Evolutionary conservation across 35 echinoderm and acorn worm genomes (phyloP).

Genomic region (Nesometra sesokonis): DNA sequence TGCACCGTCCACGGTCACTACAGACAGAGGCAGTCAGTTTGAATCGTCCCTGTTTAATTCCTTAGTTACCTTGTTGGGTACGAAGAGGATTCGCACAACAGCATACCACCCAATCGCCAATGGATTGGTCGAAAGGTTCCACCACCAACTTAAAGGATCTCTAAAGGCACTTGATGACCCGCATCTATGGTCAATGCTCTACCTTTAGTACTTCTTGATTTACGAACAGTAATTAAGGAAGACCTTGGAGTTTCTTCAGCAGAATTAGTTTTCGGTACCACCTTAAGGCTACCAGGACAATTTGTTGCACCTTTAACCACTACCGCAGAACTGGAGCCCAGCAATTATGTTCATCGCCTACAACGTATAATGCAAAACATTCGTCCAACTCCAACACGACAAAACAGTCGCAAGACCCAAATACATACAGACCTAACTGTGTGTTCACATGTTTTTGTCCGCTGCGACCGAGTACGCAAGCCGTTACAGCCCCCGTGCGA

Average conservation of each 20-base stretch:
- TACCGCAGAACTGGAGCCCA: background rate
- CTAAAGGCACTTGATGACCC: background rate
- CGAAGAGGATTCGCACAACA: background rate
- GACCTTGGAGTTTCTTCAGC: background rate
- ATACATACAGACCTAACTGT: background rate
- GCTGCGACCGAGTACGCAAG: background rate
- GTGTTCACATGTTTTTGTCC: background rate
- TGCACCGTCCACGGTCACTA: background rate
- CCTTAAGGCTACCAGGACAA: background rate
- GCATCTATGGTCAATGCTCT: background rate
- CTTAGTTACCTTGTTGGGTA: background rate
- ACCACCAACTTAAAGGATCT: slow-evolving; percentile 1
- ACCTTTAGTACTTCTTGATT: background rate
- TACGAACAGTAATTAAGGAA: background rate
- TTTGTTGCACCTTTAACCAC: background rate
- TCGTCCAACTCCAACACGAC: background rate
- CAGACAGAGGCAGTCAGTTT: slow-evolving; percentile 10
- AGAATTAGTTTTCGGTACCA: background rate
- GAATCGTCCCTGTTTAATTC: slow-evolving; percentile 1
- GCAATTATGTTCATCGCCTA: background rate
- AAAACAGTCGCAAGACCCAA: background rate
- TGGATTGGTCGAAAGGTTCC: slow-evolving; percentile 21
- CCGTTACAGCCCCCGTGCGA: background rate
- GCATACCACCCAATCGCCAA: slow-evolving; percentile 19
- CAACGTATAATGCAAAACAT: background rate